Base-by-base conservation (phyloP, 2,113 vertebrate genomes). In the Pangasianodon gigas region DNA sequence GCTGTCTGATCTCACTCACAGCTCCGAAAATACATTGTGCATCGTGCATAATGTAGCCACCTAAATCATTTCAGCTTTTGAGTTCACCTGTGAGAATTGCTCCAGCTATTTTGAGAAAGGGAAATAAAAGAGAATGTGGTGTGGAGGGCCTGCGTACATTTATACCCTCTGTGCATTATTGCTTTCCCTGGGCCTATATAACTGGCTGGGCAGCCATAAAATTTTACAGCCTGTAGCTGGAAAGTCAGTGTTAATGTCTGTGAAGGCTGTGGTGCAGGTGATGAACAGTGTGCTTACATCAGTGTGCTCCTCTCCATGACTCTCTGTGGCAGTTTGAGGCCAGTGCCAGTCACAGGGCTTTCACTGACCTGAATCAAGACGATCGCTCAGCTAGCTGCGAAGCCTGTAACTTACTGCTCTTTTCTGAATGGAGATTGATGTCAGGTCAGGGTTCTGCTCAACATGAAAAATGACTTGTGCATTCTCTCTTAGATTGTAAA, bases 281-380 rank as follows among this genome's bases (percentile, higher is more conserved):
- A 87, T 86, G 84, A 90, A 85, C 86, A 67, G 56, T 54, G 89
- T 62, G 80, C 77, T 75, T 77, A 67, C 90, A 89, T 87, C 86
- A 82, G 77, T 56, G 56, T 52, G 80, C 65, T 77, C 83, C 48
- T 95, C 90, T 93, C 85, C 65, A 90, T 94, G 93, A 94, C 90
- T 92, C 90, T 90, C 86, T 91, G 58, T 95, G 95, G 94, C 95
- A 94, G 94, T 95, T 94, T 94, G 93, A 95, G 94, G 95, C 93
- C 94, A 94, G 60, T 87, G 74, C 52, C 92, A 90, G 92, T 92
- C 92, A 11, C 3, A 24, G 51, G 74, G 44, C 44, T 89, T 87
- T 54, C 2, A 69, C 67, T 21, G 19, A 7, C 1, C 90, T 58
- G 48, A 90, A 90, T 90, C 89, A 60, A 0, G 0, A 18, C 5